Percentiles rank a stretch among this genome's conserved stretches.
These are phyloP conservation scores for Albula goreensis DNA, from an alignment of 2,113 vertebrate genomes.

Conservation along the genomic window DNA sequence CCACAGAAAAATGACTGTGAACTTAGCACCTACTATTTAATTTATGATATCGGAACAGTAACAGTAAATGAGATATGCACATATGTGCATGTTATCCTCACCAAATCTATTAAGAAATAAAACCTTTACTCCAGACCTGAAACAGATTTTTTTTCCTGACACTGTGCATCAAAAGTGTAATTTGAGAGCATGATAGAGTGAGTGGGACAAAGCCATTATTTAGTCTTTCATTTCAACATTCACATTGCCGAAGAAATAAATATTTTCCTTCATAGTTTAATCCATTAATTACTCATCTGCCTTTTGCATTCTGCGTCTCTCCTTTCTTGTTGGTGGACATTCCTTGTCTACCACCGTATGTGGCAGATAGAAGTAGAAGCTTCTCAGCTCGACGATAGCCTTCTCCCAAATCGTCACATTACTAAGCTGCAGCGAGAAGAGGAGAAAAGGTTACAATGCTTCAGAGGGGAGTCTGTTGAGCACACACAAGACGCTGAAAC, in stretches of 20 bases:
- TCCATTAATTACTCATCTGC: too few relatives aligned
- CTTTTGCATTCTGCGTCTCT: too few relatives aligned
- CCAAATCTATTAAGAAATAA: neutral
- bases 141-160: neutral
- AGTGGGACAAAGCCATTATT: too few relatives aligned
- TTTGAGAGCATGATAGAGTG: too few relatives aligned
- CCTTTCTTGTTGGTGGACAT: neutral
- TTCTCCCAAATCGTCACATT: neutral
- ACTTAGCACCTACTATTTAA: neutral
- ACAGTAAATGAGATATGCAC: neutral
- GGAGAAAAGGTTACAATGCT: neutral
- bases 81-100: neutral
- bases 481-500: too few relatives aligned
- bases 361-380: neutral
- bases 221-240: too few relatives aligned
- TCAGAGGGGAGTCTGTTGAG: too few relatives aligned
- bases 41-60: neutral
- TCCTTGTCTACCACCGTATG: neutral
- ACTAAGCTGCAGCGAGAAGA: neutral
- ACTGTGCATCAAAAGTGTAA: too few relatives aligned
- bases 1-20: neutral
- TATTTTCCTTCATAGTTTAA: too few relatives aligned
- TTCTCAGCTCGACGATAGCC: neutral
- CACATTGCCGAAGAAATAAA: too few relatives aligned
- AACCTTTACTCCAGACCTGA: neutral